Percentiles rank a stretch among this genome's conserved stretches.
These are phyloP conservation scores for Gymnarchus niloticus DNA, from an alignment of 2,113 vertebrate genomes.

Conservation along the genomic window DNA sequence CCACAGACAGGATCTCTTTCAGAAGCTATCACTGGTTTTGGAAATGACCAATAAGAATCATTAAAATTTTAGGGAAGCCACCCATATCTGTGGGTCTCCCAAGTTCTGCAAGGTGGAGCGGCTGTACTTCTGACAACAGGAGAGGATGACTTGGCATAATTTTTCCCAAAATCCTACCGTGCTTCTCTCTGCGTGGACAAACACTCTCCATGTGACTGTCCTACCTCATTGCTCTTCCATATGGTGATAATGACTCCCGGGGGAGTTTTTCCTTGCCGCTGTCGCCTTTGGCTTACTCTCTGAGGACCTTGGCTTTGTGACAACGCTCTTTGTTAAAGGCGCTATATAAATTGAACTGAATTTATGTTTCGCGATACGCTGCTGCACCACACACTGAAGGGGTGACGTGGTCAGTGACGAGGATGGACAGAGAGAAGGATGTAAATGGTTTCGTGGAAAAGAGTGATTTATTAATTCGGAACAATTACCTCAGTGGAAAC, in stretches of 20 bases:
- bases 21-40: conserved; percentile 36
- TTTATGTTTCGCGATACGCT: conserved; percentile 31
- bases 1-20: conserved; percentile 26
- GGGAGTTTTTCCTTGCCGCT: too few relatives aligned
- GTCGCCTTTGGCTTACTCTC: too few relatives aligned
- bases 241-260: background rate
- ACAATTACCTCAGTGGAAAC: conserved; percentile 64
- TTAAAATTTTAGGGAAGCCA: conserved; percentile 28
- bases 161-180: background rate
- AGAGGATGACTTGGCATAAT: background rate
- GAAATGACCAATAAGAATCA: conserved; percentile 26
- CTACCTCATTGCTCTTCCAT: background rate
- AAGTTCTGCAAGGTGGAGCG: background rate
- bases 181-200: background rate
- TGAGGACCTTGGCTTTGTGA: too few relatives aligned
- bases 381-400: conserved; percentile 30
- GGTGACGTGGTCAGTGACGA: too few relatives aligned
- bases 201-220: too few relatives aligned
- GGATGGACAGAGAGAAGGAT: background rate
- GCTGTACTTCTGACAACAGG: background rate
- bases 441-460: conserved; percentile 62
- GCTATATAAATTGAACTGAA: conserved; percentile 30
- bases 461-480: conserved; percentile 52
- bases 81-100: background rate
- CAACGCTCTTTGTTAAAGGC: too few relatives aligned